These are phyloP conservation scores for Callospermophilus lateralis DNA, from an alignment of 2,113 vertebrate species.

Conservation along the genomic window DNA sequence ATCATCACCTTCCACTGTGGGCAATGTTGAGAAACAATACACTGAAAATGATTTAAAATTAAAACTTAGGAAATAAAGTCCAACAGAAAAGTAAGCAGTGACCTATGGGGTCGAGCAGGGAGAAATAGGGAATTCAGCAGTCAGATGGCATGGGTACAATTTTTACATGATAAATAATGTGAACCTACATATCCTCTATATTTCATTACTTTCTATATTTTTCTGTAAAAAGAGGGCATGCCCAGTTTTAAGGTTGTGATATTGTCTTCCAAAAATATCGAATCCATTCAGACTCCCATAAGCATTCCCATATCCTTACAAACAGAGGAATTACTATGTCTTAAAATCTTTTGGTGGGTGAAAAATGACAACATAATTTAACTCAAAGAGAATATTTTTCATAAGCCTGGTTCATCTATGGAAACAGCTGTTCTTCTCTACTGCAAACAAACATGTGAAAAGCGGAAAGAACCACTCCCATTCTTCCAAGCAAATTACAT, in stretches of 20 bases:
- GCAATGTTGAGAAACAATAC: background rate
- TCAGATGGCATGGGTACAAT: background rate
- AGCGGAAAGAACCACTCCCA: slow-evolving; percentile 6
- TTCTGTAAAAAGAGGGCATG: background rate
- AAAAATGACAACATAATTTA: slow-evolving; percentile 39
- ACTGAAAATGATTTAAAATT: background rate
- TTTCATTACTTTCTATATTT: background rate
- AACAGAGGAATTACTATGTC: background rate
- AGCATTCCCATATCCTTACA: background rate
- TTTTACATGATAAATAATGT: background rate
- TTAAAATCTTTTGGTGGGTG: background rate
- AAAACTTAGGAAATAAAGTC: background rate
- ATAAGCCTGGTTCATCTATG: background rate
- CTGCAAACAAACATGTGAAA: background rate
- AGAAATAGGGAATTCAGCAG: background rate
- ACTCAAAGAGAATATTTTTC: slow-evolving; percentile 13
- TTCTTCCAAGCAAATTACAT: background rate
- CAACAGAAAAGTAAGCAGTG: background rate
- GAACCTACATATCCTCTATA: background rate
- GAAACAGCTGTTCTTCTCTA: background rate
- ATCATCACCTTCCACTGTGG: background rate
- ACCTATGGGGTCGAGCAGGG: background rate
- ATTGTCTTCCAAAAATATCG: background rate
- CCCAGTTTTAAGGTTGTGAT: background rate
- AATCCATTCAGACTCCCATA: background rate